A percentile compares a stretch with the other conserved stretches of the same genome.
Evolutionary conservation across 2,888 invertebrate species (phyloP).

Genomic region (Thereva unica): DNA sequence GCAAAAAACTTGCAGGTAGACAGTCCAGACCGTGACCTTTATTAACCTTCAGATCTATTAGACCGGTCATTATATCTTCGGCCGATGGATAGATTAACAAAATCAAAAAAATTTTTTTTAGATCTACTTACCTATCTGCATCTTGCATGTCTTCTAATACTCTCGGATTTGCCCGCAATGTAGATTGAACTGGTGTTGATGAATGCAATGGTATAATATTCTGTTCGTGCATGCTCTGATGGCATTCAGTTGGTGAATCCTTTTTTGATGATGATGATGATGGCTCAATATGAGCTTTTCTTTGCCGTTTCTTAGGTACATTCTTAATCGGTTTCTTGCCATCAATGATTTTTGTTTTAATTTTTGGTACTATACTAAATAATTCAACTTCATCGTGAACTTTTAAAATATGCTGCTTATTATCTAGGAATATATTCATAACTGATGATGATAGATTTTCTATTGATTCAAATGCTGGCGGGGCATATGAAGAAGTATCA

Average conservation of each 20-base stretch:
- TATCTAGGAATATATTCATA: slow-evolving; percentile 37
- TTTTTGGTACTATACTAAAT: slow-evolving; percentile 1
- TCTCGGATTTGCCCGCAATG: neutral
- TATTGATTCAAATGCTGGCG: slow-evolving; percentile 7
- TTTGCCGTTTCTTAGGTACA: slow-evolving; percentile 31
- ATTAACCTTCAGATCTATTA: too few species aligned
- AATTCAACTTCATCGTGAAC: slow-evolving; percentile 35
- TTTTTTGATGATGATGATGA: neutral
- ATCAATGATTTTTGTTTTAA: neutral
- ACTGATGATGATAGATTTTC: slow-evolving; percentile 5
- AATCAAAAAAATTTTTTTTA: too few species aligned
- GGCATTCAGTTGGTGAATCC: neutral
- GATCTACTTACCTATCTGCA: too few species aligned
- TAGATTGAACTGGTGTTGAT: slow-evolving; percentile 16
- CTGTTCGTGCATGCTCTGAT: too few species aligned
- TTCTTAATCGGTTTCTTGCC: slow-evolving; percentile 11
- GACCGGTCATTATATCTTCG: too few species aligned
- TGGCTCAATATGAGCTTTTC: slow-evolving; percentile 20
- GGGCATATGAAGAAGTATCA: neutral
- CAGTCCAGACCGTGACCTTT: too few species aligned
- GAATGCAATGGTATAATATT: slow-evolving; percentile 1
- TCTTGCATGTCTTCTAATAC: neutral
- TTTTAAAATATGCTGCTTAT: slow-evolving; percentile 22
- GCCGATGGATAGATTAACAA: too few species aligned
- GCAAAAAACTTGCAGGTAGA: too few species aligned